Percentiles rank a stretch among this genome's conserved stretches.
Evolutionary conservation across 2,888 invertebrate genomes (phyloP).

Genomic region (Stratiomys singularior): DNA sequence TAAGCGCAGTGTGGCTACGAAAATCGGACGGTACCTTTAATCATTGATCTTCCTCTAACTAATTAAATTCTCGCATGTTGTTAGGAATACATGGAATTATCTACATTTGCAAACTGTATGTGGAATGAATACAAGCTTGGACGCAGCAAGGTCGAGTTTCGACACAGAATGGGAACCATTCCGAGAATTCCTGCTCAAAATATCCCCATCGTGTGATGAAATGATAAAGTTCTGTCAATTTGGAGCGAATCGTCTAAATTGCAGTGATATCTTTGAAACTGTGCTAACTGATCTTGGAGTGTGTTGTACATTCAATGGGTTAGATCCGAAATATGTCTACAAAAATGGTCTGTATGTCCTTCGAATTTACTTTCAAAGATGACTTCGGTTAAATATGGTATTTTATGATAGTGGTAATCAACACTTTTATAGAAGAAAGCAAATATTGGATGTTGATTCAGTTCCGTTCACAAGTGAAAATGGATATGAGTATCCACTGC

Average conservation of each 20-base stretch:
- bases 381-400: constrained; percentile 54
- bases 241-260: constrained; percentile 71
- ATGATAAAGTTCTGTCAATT: constrained; percentile 78
- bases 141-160: not conserved
- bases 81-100: constrained; percentile 8
- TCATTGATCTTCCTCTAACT: too few species aligned
- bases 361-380: constrained; percentile 78
- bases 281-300: constrained; percentile 85
- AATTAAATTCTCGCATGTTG: too few species aligned
- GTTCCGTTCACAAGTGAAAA: constrained; percentile 15
- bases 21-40: constrained; percentile 63
- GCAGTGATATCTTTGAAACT: constrained; percentile 78
- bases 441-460: not conserved
- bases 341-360: constrained; percentile 69
- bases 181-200: constrained; percentile 44
- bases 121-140: not conserved
- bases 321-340: constrained; percentile 75
- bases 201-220: constrained; percentile 76
- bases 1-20: constrained; percentile 73
- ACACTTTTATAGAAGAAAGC: not conserved
- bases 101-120: constrained; percentile 13
- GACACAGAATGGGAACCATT: constrained; percentile 28
- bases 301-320: constrained; percentile 85
- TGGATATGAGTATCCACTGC: constrained; percentile 5
- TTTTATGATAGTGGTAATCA: not conserved